Evolutionary conservation across 2,888 invertebrate species (phyloP), one percentile per base, ranked within the genome.

Genomic region (Prenolepis imparis): DNA sequence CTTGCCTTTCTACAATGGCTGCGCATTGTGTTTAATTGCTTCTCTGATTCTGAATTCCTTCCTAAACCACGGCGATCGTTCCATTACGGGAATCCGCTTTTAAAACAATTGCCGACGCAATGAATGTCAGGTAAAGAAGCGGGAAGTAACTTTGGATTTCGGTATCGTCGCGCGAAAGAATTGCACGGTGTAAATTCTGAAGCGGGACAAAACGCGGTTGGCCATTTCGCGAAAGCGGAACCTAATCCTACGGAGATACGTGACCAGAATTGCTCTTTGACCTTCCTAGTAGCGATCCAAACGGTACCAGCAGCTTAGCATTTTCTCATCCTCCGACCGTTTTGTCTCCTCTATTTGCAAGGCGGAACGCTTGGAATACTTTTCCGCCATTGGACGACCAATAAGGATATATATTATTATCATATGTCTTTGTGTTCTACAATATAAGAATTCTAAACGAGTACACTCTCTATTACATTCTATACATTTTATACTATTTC

Each of bases 161-260:
- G 72, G 84, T 80, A 83, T 81, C 78, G 84, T 82, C 83, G 75
- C 67, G 89, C 75, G 84, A 89, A 86, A 86, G 88, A 88, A 89
- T 87, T 86, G 90, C 55, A 66, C 70, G 81, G 81, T 89, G 86
- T 90, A 90, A 89, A 88, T 85, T 85, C 77, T 66, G 67, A 59
- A 64, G 82, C 77, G 66, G 70, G 80, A 78, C 82, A 81, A 88
- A 83, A 83, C 86, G 87, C 74, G 84, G 87, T 81, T 77, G 83
- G 86, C 86, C 87, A 86, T 87, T 83, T 90, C 89, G 89, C 90
- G 89, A 91, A 91, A 93, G 92, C 92, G 91, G 92, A 93, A 93
- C 92, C 93, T 94, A 93, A 93, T 94, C 93, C 94, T 91, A 87
- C 89, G 85, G 86, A 90, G 90, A 91, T 91, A 93, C 94, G 93